A percentile compares a stretch with the other conserved stretches of the same genome.
Evolutionary conservation across 2,113 vertebrate genomes (phyloP).

Genomic region (Porphyrio hochstetteri): DNA sequence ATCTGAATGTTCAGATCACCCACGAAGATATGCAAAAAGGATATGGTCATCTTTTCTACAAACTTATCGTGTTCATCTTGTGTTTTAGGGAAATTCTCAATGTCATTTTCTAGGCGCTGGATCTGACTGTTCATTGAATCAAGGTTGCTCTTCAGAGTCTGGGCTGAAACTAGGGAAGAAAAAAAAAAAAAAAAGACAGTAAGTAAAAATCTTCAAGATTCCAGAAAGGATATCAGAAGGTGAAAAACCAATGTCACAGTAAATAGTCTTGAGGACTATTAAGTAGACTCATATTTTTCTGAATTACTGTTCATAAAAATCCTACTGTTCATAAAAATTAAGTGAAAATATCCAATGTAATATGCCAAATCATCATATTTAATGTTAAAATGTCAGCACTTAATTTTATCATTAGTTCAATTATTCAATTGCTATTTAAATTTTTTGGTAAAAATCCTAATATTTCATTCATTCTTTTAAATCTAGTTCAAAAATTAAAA

Average conservation of each 20-base stretch:
- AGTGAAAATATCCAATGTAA: conserved; percentile 72
- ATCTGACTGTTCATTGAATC: conserved; percentile 90
- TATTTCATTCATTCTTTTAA: conserved; percentile 83
- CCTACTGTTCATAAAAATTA: conserved; percentile 64
- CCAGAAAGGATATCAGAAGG: neutral
- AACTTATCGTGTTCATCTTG: conserved; percentile 92
- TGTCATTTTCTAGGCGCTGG: conserved; percentile 86
- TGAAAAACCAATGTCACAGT: neutral
- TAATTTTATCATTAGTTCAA: conserved; percentile 76
- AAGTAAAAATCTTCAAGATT: neutral
- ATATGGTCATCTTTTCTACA: conserved; percentile 97
- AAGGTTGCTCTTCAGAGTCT: conserved; percentile 90
- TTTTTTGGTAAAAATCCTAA: conserved; percentile 79
- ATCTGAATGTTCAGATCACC: neutral
- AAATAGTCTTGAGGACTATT: conserved; percentile 50
- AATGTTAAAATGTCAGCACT: conserved; percentile 77
- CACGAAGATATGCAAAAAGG: conserved; percentile 75
- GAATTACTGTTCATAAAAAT: conserved; percentile 73
- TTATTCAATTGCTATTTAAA: conserved; percentile 79
- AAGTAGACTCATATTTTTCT: conserved; percentile 65
- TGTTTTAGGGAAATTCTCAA: conserved; percentile 87
- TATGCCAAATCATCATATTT: conserved; percentile 77
- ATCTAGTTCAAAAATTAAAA: conserved; percentile 70
- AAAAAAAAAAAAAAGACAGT: neutral
- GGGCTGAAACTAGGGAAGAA: conserved; percentile 86